Percentiles rank a stretch among this genome's conserved stretches.
Conservation (phyloP, 2,797 vertebrate genomes). For the Octomys mimax region DNA sequence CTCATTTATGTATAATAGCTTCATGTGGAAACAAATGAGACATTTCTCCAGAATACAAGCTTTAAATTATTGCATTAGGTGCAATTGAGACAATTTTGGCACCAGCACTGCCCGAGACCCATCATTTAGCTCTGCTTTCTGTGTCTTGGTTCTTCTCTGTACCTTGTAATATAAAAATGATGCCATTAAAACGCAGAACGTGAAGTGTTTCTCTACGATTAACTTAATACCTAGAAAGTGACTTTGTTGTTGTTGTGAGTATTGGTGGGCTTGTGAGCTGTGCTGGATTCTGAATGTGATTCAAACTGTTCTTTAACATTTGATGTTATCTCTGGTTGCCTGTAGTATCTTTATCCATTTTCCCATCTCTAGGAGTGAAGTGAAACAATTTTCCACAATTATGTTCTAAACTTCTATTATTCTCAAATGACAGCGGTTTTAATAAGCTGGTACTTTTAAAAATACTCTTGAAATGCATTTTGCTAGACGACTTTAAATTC, state of each 20-base stretch:
- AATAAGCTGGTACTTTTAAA: not conserved
- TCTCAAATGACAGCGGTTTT: not conserved
- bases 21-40: not conserved
- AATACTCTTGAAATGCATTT: not conserved
- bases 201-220: not conserved
- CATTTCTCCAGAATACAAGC: not conserved
- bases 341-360: not conserved
- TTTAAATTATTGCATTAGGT: not conserved
- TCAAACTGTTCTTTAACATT: not conserved
- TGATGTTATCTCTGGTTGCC: not conserved
- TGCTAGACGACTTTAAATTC: slow-evolving; percentile 24
- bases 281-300: not conserved
- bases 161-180: not conserved
- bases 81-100: not conserved
- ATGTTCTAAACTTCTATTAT: not conserved
- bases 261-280: not conserved
- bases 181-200: not conserved
- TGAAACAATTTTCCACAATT: not conserved
- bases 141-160: not conserved
- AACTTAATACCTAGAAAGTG: not conserved
- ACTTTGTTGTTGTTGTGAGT: slow-evolving; percentile 33
- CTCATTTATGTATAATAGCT: not conserved
- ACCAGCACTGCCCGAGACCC: not conserved
- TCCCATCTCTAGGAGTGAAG: not conserved
- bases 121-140: not conserved